phyloP scores from a whole-genome alignment of 2,888 invertebrate species.

The Mesopsocus fuscifrons region DNA sequence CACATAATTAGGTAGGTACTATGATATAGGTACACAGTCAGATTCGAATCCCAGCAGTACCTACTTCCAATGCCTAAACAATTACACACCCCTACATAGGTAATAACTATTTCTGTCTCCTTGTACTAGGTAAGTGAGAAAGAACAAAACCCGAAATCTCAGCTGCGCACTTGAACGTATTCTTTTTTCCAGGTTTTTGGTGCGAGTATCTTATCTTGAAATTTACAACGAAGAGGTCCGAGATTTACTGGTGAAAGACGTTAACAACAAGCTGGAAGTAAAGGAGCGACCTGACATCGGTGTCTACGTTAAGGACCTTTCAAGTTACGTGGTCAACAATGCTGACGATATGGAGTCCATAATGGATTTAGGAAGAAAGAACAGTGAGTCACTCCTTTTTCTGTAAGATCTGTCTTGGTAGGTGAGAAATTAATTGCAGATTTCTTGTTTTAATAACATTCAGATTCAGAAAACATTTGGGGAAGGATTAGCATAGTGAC shows the following conservation, averaged over 20 bases:
- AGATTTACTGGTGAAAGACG: conserved; percentile 74
- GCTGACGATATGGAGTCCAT: conserved; percentile 88
- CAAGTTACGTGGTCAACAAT: conserved; percentile 94
- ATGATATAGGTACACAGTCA: too few relatives aligned
- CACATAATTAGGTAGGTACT: too few relatives aligned
- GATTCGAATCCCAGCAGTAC: too few relatives aligned
- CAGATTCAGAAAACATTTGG: too few relatives aligned
- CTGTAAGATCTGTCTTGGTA: neutral
- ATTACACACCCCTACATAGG: too few relatives aligned
- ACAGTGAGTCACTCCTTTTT: conserved; percentile 37
- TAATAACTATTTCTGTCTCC: too few relatives aligned
- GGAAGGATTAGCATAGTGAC: too few relatives aligned
- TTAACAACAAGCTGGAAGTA: conserved; percentile 57
- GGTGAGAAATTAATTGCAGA: neutral
- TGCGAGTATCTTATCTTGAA: conserved; percentile 93
- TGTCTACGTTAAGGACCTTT: conserved; percentile 94
- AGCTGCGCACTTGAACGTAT: too few relatives aligned
- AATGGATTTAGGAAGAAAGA: conserved; percentile 92
- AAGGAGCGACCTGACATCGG: conserved; percentile 93
- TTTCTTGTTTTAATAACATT: neutral
- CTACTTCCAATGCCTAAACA: too few relatives aligned
- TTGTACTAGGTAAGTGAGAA: too few relatives aligned
- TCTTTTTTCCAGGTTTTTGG: conserved; percentile 60
- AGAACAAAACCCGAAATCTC: too few relatives aligned
- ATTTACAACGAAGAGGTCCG: conserved; percentile 99